Percentiles rank a stretch among this genome's conserved stretches.
These are phyloP conservation scores for Coelinius sp. DNA, from an alignment of 2,888 invertebrate genomes.

Conservation along the genomic window DNA sequence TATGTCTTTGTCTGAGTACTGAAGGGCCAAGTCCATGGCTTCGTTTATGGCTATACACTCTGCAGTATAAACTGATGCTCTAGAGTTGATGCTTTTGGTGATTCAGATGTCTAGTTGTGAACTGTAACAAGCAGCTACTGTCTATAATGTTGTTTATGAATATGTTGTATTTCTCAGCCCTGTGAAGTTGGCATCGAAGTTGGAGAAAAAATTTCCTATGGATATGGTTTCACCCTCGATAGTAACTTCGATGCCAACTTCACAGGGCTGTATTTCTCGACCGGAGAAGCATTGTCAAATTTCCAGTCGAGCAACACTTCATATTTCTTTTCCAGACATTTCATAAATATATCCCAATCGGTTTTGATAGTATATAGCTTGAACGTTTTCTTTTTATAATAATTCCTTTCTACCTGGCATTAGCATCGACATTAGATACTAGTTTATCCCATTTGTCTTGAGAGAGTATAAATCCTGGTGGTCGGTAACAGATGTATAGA, in stretches of 20 bases:
- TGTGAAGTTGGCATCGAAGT: no score
- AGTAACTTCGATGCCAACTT: no score
- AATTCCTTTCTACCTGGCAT: neutral
- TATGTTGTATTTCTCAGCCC: no score
- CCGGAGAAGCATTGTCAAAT: no score
- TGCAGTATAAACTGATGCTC: conserved; percentile 31
- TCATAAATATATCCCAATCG: neutral
- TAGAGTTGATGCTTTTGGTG: conserved; percentile 4
- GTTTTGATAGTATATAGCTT: conserved; percentile 2
- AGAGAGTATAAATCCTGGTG: neutral
- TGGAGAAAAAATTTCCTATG: no score
- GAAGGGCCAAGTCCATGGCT: neutral
- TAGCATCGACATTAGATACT: neutral
- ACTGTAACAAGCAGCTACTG: conserved; percentile 30
- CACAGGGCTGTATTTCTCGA: no score
- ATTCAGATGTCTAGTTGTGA: neutral
- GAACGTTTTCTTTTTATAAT: neutral
- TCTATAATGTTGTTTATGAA: no score
- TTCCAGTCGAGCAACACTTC: no score
- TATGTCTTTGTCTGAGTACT: neutral
- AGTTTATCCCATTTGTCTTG: neutral
- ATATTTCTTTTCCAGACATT: neutral
- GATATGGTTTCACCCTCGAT: no score
- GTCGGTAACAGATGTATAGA: neutral
- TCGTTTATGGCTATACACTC: conserved; percentile 27